Base-by-base conservation (phyloP, 2,113 vertebrate genomes). In the Calyptomena viridis region DNA sequence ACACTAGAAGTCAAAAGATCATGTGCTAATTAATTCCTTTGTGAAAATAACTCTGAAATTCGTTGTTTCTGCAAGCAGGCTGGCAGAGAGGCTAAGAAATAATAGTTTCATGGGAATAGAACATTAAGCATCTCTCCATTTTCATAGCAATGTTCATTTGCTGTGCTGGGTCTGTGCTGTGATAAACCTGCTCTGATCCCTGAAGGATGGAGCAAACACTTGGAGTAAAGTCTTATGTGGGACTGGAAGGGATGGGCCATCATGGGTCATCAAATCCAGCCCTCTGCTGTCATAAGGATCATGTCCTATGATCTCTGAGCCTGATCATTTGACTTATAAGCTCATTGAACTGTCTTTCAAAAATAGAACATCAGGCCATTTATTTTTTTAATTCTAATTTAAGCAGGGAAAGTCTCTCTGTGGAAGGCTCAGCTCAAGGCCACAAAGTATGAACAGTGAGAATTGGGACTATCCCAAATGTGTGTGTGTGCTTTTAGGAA, bases 241-340 rank as follows among this genome's bases (percentile, higher is more conserved):
- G 55, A 31, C 55, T 63, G 44, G 64, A 67, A 39, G 52, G 33
- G 68, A 8, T 88, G 88, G 6, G 15, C 59, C 39, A 24, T 72
- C 28, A 4, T 22, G 59, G 67, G 25, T 80, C 67, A 59, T 74
- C 79, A 88, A 55, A 84, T 90, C 83, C 85, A 59, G 73, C 16
- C 64, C 1, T 3, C 30, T 66, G 46, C 52, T 60, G 9, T 90
- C 49, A n/a, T 72, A 85, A 90, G 66, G 85, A 64, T 76, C 14
- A 18, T 28, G 53, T 69, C 0, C 6, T 85, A 30, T 55, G 75
- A 90, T 93, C 83, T 84, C 74, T 73, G 83, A 83, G 86, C 94
- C 95, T 86, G 92, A 86, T 88, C 79, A 46, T 80, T 93, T 92
- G 86, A 88, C 35, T 95, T 90, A 83, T 5, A 92, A 96, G 88